Evolutionary conservation across 1,140 invertebrate genomes (phyloP), one percentile per base, ranked within the genome.

Genomic region (Scaptomyza graminum): DNA sequence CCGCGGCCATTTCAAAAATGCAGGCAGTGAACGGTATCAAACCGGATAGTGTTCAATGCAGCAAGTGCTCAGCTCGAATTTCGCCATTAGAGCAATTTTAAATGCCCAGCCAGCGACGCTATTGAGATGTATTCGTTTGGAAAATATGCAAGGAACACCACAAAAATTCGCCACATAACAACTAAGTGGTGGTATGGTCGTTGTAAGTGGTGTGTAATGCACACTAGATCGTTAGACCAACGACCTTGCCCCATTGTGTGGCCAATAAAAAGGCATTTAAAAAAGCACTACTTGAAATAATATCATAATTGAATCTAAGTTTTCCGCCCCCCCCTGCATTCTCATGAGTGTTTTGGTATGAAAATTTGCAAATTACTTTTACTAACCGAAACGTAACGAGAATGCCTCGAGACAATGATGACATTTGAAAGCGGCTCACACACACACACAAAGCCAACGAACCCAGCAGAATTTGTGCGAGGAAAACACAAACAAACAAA

Each of bases 261-360:
- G 51, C 22, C 52, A 6, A 67, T 69, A 67, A 82, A 82, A 87
- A 73, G 64, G 67, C 67, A 71, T 79, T 82, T 87, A 83, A 79
- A 70, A 88, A 87, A n/a, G 12, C 37, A 41, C 83, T 88, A 88
- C 72, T 83, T 77, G 71, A 79, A 79, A 88, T 82, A 57, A 74
- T 82, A 76, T 69, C 83, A 83, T 87, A 88, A 87, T 87, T 87
- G 83, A 87, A 79, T 87, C 83, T 88, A 64, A 65, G 54, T 52
- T 67, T 66, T 62, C 9, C 9, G 25, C 31, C 31, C 31, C 31
- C 31, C 0, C 16, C 13, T 3, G 51, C 52, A 22, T 66, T 50
- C 44, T 12, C 50, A 68, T 62, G 37, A 56, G 64, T 46, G 62
- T 62, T 8, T 34, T 6, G 6, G 7, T 25, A 43, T 44, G 28